Base-by-base conservation (phyloP, 2,888 invertebrate genomes). In the Crocallis elinguaria region DNA sequence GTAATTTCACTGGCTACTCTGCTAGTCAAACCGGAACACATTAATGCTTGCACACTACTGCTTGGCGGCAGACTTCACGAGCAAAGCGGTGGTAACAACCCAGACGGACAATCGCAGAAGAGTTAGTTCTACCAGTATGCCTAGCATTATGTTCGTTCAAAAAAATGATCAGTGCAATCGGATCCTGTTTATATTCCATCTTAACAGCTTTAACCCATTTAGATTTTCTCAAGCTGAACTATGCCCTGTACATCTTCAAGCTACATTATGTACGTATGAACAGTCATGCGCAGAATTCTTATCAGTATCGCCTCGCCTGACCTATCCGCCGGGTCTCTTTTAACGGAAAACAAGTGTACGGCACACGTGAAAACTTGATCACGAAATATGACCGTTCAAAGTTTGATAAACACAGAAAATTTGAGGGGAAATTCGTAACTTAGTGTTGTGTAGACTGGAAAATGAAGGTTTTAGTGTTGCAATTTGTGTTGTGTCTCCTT, bases 281-380 rank as follows among this genome's bases (percentile, higher is more conserved):
- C 46, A 41, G 56, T 62, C 76, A 79, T 84, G 85, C 85, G 85
- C 85, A 81, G 81, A 84, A 81, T 73, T 73, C 64, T 85, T 85
- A 85, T 85, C 85, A 77, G 56, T 69, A 57, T 6, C 30, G 19
- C 29, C 60, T 54, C 57, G 60, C 8, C 60, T 82, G 81, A 84
- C 84, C 84, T 69, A 69, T 51, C 63, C 49, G 60, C 55, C 60
- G 53, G 54, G 51, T 52, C 57, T 56, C 52, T 36, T n/a, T n/a
- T 29, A 23, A 23, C 16, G 8, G 2, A 17, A 1, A 8, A 21
- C 14, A 12, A 14, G 7, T 21, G 16, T 21, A 21, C 21, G 21
- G 12, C 12, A 16, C 23, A 38, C 17, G 35, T 9, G 41, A 32
- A 33, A 54, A 32, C 33, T 11, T 37, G 8, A 17, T 13, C 14